Percentiles rank a stretch among this genome's conserved stretches.
Conservation (phyloP, 2,888 invertebrate species). For the Latrodectus elegans region DNA sequence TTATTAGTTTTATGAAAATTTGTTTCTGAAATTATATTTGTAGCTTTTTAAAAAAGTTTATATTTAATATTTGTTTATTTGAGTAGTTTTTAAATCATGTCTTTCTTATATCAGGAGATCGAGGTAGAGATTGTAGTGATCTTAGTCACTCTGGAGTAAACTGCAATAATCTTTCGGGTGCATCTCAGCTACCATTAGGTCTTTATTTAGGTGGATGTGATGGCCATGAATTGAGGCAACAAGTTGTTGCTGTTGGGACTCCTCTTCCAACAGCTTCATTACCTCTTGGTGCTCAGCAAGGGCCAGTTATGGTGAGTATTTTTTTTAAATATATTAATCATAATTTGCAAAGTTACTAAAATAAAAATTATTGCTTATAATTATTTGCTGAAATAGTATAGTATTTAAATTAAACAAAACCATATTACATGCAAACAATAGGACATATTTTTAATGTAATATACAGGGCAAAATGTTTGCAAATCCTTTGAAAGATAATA, state of each 20-base stretch:
- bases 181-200: constrained; percentile 72
- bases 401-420: too few species aligned
- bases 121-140: constrained; percentile 78
- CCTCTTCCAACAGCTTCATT: constrained; percentile 88
- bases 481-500: too few species aligned
- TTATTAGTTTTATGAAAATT: too few species aligned
- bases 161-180: constrained; percentile 34
- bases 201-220: constrained; percentile 78
- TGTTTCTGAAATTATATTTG: too few species aligned
- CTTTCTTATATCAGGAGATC: constrained; percentile 75
- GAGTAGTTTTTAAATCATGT: constrained; percentile 19
- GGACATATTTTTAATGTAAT: too few species aligned
- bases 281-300: constrained; percentile 85
- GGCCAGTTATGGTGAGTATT: constrained; percentile 85
- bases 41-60: too few species aligned
- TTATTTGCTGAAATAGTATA: too few species aligned
- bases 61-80: not conserved
- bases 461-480: too few species aligned
- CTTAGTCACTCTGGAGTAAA: constrained; percentile 26
- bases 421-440: too few species aligned
- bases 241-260: constrained; percentile 97
- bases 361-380: too few species aligned
- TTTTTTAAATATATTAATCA: too few species aligned
- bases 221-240: constrained; percentile 86
- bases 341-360: too few species aligned